Evolutionary conservation across 2,113 vertebrate genomes (phyloP).

Genomic region (Heloderma charlesbogerti): DNA sequence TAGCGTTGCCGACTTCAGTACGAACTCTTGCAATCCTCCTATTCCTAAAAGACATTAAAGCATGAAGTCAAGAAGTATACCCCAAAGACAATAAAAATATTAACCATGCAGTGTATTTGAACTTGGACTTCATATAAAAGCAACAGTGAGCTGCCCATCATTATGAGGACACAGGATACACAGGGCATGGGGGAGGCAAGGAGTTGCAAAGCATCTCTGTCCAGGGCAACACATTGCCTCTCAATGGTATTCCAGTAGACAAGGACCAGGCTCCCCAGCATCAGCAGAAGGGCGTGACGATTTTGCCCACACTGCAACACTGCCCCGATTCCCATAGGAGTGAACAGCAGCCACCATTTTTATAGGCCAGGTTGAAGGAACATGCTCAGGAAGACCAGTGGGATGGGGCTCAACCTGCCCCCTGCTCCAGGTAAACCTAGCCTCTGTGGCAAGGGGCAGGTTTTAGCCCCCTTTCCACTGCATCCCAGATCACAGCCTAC

Average conservation of each 20-base stretch:
- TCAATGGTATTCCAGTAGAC: too few species aligned
- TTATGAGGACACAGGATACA: too few species aligned
- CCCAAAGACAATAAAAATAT: background rate
- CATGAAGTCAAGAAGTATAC: background rate
- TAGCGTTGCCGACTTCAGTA: conserved; percentile 94
- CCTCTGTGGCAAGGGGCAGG: background rate
- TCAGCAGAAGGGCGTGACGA: background rate
- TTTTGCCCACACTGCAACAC: background rate
- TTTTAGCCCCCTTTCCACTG: background rate
- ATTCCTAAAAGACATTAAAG: conserved; percentile 80
- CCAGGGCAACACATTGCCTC: too few species aligned
- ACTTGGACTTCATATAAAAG: background rate
- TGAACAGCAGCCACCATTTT: background rate
- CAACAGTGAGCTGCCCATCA: background rate
- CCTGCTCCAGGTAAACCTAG: background rate
- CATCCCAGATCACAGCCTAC: background rate
- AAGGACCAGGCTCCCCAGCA: background rate
- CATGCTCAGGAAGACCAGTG: background rate
- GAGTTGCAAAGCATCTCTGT: background rate
- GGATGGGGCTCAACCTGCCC: background rate
- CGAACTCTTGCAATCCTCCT: conserved; percentile 90
- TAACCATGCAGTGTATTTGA: background rate
- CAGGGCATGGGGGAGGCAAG: background rate
- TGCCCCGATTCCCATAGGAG: background rate
- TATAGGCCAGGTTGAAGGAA: background rate